Evolutionary conservation across 2,113 vertebrate genomes (phyloP), one percentile per base, ranked within the genome.

Genomic region (Suricata suricatta): DNA sequence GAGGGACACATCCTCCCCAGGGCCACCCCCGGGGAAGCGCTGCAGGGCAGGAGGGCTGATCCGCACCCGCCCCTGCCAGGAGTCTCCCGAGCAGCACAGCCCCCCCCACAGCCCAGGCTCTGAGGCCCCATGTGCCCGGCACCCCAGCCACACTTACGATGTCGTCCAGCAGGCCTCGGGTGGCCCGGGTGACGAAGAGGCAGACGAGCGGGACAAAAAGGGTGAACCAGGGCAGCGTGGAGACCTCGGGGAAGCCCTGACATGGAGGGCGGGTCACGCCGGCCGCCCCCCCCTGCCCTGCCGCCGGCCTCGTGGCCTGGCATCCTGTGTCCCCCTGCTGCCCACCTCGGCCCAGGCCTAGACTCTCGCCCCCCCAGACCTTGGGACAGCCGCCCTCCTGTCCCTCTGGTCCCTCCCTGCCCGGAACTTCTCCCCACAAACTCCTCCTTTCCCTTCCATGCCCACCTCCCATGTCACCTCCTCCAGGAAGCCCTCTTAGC

Each of bases 211-310:
- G 99, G 25, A 99, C 83, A 15, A 99, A 98, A 64, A 99, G 99
- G 2, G 99, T 98, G 97, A 99, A 99, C 99, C 99, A 99, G 10
- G 99, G 99, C 93, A 99, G 92, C 0, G 99, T 99, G 47, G 99
- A 99, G 96, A 99, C 99, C 81, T 96, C 98, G 0, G 99, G 99
- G 93, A 99, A 84, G 50, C 98, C 97, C 99, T 99, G 84, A 8
- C 88, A 38, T 0, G n/a, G 27, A 33, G 35, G 11, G 12, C 0
- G 25, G 38, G 69, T 66, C 80, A 72, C 1, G 8, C 27, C 3
- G 5, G 4, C 16, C 17, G 7, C 6, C 31, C 6, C 5, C 69
- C 11, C 47, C 33, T 19, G 19, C 9, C 64, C 44, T 21, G 23
- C 44, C 6, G 0, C 38, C 14, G 1, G 79, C 35, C 50, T 57